Evolutionary conservation across 2,888 invertebrate genomes (phyloP).

Genomic region (Mimachlamys varia): DNA sequence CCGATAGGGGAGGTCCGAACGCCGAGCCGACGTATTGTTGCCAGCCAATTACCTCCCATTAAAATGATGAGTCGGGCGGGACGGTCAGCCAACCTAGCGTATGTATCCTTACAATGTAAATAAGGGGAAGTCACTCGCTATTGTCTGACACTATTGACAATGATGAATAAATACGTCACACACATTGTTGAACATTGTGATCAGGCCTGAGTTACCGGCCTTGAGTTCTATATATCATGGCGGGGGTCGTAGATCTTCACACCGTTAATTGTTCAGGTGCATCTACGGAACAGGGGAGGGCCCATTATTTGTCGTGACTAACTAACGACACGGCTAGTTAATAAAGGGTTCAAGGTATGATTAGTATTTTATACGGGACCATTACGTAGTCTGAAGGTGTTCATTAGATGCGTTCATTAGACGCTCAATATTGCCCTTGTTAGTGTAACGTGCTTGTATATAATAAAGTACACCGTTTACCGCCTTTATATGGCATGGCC

Average conservation of each 20-base stretch:
- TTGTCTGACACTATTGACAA: not conserved
- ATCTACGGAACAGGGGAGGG: not conserved
- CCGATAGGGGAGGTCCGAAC: not conserved
- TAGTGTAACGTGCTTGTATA: not conserved
- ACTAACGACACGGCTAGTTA: not conserved
- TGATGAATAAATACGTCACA: conserved; percentile 5
- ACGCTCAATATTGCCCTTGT: not conserved
- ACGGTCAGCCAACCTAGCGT: not conserved
- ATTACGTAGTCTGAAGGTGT: not conserved
- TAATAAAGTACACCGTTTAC: not conserved
- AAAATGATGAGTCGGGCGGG: not conserved
- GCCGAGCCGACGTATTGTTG: not conserved
- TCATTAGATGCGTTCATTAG: not conserved
- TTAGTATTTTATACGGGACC: not conserved
- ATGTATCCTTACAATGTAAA: not conserved
- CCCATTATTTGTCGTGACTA: not conserved
- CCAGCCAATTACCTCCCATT: not conserved
- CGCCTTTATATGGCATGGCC: not conserved
- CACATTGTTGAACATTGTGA: conserved; percentile 9
- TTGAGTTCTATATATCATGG: not conserved
- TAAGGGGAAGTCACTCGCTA: not conserved
- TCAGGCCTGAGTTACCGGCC: not conserved
- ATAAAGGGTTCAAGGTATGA: not conserved
- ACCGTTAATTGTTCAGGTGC: not conserved
- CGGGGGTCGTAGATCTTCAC: not conserved